phyloP scores from a whole-genome alignment of 2,888 invertebrate species.

The Iphiclides podalirius region DNA sequence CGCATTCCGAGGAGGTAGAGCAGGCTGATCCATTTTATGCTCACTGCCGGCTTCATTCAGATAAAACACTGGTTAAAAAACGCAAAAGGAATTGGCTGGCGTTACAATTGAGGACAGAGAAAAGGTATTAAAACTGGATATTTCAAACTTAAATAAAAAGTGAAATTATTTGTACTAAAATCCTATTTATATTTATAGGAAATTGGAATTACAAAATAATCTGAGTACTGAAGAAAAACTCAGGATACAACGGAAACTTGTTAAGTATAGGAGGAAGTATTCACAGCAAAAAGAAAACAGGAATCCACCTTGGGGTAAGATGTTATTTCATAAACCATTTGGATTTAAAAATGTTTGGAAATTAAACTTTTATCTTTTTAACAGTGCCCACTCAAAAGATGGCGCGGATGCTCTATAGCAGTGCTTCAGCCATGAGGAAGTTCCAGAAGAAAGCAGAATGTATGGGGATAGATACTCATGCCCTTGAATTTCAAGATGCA shows the following conservation, averaged over 20 bases:
- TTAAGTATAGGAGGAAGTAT: conserved; percentile 92
- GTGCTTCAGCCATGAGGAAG: conserved; percentile 91
- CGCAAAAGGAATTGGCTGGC: conserved; percentile 92
- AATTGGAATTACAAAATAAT: conserved; percentile 81
- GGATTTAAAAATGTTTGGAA: not conserved
- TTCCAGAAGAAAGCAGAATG: conserved; percentile 92
- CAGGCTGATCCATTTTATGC: conserved; percentile 98
- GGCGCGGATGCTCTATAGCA: conserved; percentile 93
- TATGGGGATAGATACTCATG: conserved; percentile 92
- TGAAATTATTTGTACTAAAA: too few relatives aligned
- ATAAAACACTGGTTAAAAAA: conserved; percentile 90
- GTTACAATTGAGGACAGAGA: conserved; percentile 88
- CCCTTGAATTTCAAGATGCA: conserved; percentile 90
- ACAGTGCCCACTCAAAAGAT: conserved; percentile 97
- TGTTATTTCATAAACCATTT: not conserved
- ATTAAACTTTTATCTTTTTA: conserved; percentile 2
- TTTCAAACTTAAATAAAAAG: not conserved
- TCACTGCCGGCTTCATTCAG: conserved; percentile 96
- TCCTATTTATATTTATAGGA: conserved; percentile 42
- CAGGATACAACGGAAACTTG: conserved; percentile 89
- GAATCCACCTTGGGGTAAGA: conserved; percentile 91
- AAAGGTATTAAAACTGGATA: conserved; percentile 58
- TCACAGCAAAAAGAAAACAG: conserved; percentile 85
- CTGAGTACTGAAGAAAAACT: conserved; percentile 84
- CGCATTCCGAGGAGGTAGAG: conserved; percentile 92